phyloP scores from a whole-genome alignment of 2,888 invertebrate genomes.

The Platycheirus rosarum region DNA sequence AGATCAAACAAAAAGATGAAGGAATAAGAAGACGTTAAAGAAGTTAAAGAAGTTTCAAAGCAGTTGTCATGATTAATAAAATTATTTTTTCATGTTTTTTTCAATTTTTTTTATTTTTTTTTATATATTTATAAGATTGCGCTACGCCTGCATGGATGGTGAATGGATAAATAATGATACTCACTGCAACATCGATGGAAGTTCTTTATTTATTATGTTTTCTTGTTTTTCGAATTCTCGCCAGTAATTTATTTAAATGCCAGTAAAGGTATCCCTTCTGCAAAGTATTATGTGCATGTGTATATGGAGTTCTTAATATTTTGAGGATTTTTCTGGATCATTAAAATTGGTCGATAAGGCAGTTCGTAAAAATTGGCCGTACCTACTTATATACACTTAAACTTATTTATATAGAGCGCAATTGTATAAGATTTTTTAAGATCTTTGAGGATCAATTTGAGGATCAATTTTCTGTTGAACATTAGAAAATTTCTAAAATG shows the following conservation, averaged over 20 bases:
- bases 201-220: neutral
- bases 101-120: neutral
- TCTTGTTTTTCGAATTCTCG: neutral
- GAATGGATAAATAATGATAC: slow-evolving; percentile 20
- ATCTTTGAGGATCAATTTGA: too few species aligned
- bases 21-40: neutral
- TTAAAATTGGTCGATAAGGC: too few species aligned
- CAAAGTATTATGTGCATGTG: too few species aligned
- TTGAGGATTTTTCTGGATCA: too few species aligned
- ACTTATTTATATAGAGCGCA: too few species aligned
- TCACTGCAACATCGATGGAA: slow-evolving; percentile 13
- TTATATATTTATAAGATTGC: neutral
- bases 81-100: slow-evolving; percentile 42
- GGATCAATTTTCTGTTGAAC: too few species aligned
- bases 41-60: slow-evolving; percentile 45
- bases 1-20: slow-evolving; percentile 25
- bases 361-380: too few species aligned
- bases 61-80: slow-evolving; percentile 69
- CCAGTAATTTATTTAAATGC: slow-evolving; percentile 11
- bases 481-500: too few species aligned
- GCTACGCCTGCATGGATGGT: slow-evolving; percentile 31
- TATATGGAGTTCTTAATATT: too few species aligned
- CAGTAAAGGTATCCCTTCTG: neutral
- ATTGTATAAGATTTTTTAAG: too few species aligned
- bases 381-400: too few species aligned